A percentile compares a stretch with the other conserved stretches of the same genome.
Conservation (phyloP, 2,888 invertebrate genomes). For the Clepsis dumicolana region DNA sequence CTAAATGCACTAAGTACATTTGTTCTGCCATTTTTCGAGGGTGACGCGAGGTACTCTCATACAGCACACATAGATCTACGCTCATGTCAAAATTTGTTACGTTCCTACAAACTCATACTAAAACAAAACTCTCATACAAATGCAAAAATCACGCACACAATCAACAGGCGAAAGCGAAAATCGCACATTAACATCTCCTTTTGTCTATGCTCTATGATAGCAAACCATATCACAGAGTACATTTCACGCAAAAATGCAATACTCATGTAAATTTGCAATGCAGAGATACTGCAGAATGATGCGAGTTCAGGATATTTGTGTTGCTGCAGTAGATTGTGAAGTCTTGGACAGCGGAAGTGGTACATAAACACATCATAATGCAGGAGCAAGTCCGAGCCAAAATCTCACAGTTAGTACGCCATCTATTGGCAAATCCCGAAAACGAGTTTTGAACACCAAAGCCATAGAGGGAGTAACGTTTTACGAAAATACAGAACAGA, state of each 20-base stretch:
- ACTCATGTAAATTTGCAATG: slow-evolving; percentile 1
- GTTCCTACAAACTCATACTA: too few species aligned
- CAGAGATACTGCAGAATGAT: background rate
- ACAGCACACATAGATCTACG: too few species aligned
- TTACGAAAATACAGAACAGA: background rate
- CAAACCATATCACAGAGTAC: slow-evolving; percentile 3
- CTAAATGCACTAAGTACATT: too few species aligned
- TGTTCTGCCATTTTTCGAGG: too few species aligned
- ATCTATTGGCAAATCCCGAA: slow-evolving; percentile 10
- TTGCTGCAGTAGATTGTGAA: background rate
- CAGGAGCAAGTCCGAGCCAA: background rate
- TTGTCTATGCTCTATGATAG: too few species aligned
- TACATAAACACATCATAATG: background rate
- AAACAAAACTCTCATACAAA: too few species aligned
- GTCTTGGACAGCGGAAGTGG: background rate
- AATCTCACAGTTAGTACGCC: slow-evolving; percentile 10
- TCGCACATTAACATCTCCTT: too few species aligned
- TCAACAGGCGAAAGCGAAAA: too few species aligned
- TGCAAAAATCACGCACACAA: too few species aligned
- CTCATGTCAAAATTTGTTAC: too few species aligned
- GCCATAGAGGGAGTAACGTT: slow-evolving; percentile 13
- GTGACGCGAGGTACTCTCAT: too few species aligned
- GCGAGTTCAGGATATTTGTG: background rate
- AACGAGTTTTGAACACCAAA: background rate
- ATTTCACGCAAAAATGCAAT: slow-evolving; percentile 2